Percentiles rank a stretch among this genome's conserved stretches.
phyloP scores from a whole-genome alignment of 2,797 vertebrate genomes.

The Gorsachius magnificus region DNA sequence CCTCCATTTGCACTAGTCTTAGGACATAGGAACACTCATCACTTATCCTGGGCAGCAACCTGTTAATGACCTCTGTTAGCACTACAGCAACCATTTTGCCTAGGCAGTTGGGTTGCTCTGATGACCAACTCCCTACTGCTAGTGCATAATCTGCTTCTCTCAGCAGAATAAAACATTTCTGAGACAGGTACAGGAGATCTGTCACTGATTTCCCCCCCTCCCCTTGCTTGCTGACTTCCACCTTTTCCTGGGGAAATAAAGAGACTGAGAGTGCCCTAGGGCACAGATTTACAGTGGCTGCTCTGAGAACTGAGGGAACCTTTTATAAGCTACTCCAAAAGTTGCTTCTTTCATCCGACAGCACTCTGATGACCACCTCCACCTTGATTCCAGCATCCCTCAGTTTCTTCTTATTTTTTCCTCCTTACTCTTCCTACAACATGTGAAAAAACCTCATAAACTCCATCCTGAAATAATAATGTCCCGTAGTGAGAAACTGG shows the following conservation, averaged over 20 bases:
- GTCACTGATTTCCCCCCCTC: accelerated
- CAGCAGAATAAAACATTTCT: neutral
- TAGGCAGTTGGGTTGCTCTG: neutral
- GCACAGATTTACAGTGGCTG: neutral
- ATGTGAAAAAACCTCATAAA: neutral
- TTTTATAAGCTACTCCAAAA: neutral
- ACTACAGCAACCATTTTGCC: neutral
- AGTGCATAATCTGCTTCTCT: neutral
- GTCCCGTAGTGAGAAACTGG: neutral
- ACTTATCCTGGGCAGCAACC: neutral
- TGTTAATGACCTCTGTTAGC: neutral
- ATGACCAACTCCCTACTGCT: neutral
- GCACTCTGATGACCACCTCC: neutral
- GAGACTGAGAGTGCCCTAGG: neutral
- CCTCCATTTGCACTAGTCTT: neutral
- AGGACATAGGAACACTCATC: neutral
- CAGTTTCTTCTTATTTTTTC: neutral
- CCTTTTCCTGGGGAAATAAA: neutral
- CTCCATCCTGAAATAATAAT: neutral
- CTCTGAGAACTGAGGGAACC: neutral
- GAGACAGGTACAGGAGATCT: neutral
- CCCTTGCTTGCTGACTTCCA: neutral
- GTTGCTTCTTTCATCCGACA: neutral
- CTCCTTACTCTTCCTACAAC: neutral
- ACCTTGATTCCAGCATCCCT: neutral